Evolutionary conservation across 1,140 invertebrate species (phyloP).

Genomic region (Antheraea pernyi): DNA sequence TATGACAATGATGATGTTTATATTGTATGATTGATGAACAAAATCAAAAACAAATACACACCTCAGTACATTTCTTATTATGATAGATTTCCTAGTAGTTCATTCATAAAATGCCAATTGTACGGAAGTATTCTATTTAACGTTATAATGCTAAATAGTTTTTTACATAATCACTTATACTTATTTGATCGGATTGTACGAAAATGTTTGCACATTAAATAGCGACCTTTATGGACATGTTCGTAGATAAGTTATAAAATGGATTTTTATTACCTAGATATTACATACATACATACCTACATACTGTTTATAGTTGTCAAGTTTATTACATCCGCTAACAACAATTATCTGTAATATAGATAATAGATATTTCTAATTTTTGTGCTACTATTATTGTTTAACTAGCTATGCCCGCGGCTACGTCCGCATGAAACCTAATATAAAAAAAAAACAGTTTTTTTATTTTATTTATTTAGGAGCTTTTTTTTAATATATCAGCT

Average conservation of each 20-base stretch:
- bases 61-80: background rate
- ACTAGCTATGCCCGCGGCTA: too few relatives aligned
- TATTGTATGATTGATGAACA: background rate
- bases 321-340: too few relatives aligned
- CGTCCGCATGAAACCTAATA: too few relatives aligned
- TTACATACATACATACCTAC: too few relatives aligned
- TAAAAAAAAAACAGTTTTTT: too few relatives aligned
- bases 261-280: background rate
- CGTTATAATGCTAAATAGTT: background rate
- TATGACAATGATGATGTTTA: too few relatives aligned
- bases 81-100: background rate
- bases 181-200: background rate
- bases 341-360: too few relatives aligned
- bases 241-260: background rate
- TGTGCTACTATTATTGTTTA: too few relatives aligned
- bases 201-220: background rate
- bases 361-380: too few relatives aligned
- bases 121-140: background rate
- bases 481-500: too few relatives aligned
- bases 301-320: too few relatives aligned
- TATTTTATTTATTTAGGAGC: too few relatives aligned
- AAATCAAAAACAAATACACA: background rate
- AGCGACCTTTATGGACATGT: background rate
- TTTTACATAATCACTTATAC: background rate
- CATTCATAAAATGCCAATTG: slow-evolving; percentile 1